Conservation (phyloP, 2,797 vertebrate species). For the Fistularia commersonii region DNA sequence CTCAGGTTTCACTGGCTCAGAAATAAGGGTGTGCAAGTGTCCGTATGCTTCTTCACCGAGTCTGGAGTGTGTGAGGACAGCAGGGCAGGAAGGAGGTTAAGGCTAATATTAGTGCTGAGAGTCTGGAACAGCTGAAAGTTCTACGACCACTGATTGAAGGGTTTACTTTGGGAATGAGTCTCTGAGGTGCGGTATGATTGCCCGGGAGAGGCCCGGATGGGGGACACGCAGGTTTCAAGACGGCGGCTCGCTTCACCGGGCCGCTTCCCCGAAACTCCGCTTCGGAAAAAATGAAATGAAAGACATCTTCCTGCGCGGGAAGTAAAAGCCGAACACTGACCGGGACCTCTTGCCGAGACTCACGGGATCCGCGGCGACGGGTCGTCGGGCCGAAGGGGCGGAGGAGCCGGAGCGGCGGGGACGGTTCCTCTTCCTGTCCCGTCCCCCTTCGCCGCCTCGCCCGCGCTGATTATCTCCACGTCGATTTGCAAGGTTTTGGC, state of each 20-base stretch:
- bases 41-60: constrained; percentile 69
- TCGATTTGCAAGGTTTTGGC: constrained; percentile 71
- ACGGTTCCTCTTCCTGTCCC: constrained; percentile 50
- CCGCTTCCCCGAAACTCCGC: constrained; percentile 51
- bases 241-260: constrained; percentile 65
- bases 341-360: constrained; percentile 46
- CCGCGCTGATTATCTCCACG: constrained; percentile 79
- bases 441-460: constrained; percentile 56
- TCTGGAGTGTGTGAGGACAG: constrained; percentile 66
- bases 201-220: constrained; percentile 59
- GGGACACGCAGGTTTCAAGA: constrained; percentile 57
- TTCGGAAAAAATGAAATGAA: constrained; percentile 54
- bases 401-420: constrained; percentile 64
- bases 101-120: constrained; percentile 80
- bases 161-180: constrained; percentile 68
- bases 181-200: constrained; percentile 70
- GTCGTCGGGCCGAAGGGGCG: constrained; percentile 48
- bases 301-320: constrained; percentile 50
- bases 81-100: constrained; percentile 75
- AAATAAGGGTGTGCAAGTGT: constrained; percentile 78
- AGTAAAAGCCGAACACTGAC: constrained; percentile 68
- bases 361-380: constrained; percentile 39
- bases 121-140: constrained; percentile 60
- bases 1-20: constrained; percentile 76
- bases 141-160: constrained; percentile 63